phyloP scores from a whole-genome alignment of 1,140 invertebrate species.

The Acromyrmex heyeri region DNA sequence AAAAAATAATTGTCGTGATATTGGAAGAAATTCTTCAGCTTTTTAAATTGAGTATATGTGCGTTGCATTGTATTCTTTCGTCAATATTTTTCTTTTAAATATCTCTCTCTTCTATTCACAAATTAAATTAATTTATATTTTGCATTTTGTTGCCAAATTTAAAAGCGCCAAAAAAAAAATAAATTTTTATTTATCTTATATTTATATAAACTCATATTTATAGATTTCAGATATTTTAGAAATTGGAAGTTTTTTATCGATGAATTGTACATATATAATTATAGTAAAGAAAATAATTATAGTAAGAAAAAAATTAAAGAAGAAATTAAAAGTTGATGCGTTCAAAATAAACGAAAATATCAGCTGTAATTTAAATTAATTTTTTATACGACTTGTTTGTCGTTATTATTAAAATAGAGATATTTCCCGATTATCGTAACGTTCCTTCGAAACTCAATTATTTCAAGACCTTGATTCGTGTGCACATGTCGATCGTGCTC shows the following conservation, averaged over 20 bases:
- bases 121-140: constrained; percentile 20
- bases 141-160: not conserved
- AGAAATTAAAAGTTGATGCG: not conserved
- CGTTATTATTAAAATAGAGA: not conserved
- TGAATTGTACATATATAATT: not conserved
- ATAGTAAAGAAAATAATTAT: not conserved
- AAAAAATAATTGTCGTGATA: constrained; percentile 11
- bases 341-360: not conserved
- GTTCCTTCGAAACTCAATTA: constrained; percentile 3
- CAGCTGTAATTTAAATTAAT: not conserved
- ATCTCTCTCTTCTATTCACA: not conserved
- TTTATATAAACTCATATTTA: not conserved
- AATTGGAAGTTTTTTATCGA: not conserved
- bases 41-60: not conserved
- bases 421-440: not conserved
- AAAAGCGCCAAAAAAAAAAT: not conserved
- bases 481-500: constrained; percentile 3
- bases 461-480: constrained; percentile 9
- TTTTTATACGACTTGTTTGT: not conserved
- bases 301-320: not conserved
- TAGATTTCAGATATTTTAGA: not conserved
- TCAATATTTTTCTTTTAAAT: constrained; percentile 13
- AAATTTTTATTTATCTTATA: not conserved
- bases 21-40: constrained; percentile 1
- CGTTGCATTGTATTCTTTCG: not conserved